Base-by-base conservation (phyloP, 2,797 vertebrate genomes). In the Cichlasoma orientale region DNA sequence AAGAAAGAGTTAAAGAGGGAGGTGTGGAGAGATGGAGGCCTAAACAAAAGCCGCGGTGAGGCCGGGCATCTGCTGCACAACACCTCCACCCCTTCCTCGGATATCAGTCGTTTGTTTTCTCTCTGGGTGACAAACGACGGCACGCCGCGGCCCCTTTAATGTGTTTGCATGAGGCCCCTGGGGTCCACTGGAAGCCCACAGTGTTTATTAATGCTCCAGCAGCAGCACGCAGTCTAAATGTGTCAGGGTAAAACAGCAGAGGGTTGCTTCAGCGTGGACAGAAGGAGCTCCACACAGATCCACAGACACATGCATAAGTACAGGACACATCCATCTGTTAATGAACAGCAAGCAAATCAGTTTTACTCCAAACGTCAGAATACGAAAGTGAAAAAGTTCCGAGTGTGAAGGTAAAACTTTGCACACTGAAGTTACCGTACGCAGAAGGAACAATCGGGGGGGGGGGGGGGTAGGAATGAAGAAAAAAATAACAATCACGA, bases 41-140 rank as follows among this genome's bases (percentile, higher is more conserved):
- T 18, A n/a, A 77, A 89, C 84, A 89, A 89, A 84, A 70, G 82
- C 81, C 55, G 56, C 16, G 41, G 72, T 56, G 36, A 83, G 80
- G 82, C 71, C 59, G 19, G 50, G 82, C 84, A 89, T 89, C 82
- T 89, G 84, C 75, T 86, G 52, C 80, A 80, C 61, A 74, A 61
- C 72, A 29, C 11, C 70, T 7, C 61, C 61, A 25, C 50, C 50
- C 52, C 77, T 68, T 14, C 38, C 23, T 68, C 61, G 1, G 41
- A 68, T 50, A 5, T 61, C 56, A 70, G 38, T 75, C 75, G 29
- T 50, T 68, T 1, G 61, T 27, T 68, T 68, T 68, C 77, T 79
- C 61, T 72, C 9, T 0, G 55, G 72, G 54, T 79, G 63, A 82
- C 76, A 75, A 83, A 72, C 31, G 3, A 12, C 73, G 52, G 75